Conservation (phyloP, 2,888 invertebrate genomes). For the Anarsia innoxiella region DNA sequence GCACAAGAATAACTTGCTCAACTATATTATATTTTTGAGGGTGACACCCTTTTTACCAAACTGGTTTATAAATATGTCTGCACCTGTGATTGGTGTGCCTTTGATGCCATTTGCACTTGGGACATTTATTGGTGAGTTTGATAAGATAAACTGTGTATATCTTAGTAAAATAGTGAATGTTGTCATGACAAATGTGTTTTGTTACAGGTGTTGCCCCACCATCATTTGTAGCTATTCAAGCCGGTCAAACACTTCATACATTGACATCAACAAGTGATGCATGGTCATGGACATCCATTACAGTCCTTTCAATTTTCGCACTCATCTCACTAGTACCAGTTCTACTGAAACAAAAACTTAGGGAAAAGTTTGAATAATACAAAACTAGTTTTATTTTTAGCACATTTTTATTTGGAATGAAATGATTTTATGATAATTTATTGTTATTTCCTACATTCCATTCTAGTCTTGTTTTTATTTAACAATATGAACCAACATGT, state of each 20-base stretch:
- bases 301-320: conserved; percentile 86
- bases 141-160: too few relatives aligned
- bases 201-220: conserved; percentile 94
- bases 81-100: conserved; percentile 97
- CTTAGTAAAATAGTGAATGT: not conserved
- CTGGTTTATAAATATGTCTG: conserved; percentile 98
- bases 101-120: conserved; percentile 93
- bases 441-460: conserved; percentile 57
- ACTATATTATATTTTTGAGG: conserved; percentile 97
- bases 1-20: conserved; percentile 91
- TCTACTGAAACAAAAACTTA: conserved; percentile 85
- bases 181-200: not conserved
- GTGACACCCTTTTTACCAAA: conserved; percentile 99
- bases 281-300: conserved; percentile 91
- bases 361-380: conserved; percentile 82
- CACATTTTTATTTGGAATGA: conserved; percentile 43
- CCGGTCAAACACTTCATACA: conserved; percentile 95
- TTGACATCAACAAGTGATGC: conserved; percentile 92
- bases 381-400: conserved; percentile 34
- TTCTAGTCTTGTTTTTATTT: conserved; percentile 27
- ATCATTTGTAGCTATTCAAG: conserved; percentile 97
- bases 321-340: conserved; percentile 91
- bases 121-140: conserved; percentile 92
- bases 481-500: conserved; percentile 84
- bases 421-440: conserved; percentile 28